Conservation (phyloP, 1,140 invertebrate species). For the Hypothenemus hampei region DNA sequence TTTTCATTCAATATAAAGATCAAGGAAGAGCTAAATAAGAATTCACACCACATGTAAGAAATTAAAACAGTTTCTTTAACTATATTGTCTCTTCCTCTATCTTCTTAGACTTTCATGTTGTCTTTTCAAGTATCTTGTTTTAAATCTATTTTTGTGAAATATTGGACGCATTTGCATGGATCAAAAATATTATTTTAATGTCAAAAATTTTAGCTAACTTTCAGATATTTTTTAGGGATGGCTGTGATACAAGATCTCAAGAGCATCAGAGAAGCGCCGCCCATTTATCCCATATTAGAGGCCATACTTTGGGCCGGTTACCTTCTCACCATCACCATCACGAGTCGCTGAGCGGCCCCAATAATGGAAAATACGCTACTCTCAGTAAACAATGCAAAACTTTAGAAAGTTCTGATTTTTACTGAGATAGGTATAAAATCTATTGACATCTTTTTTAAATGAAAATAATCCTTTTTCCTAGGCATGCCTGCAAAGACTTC, state of each 20-base stretch:
- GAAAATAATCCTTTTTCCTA: slow-evolving; percentile 20
- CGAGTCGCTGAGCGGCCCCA: slow-evolving; percentile 46
- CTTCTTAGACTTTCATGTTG: no score
- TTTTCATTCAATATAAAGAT: no score
- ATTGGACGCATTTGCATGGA: no score
- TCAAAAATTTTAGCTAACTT: no score
- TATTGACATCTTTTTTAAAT: neutral
- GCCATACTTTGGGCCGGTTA: slow-evolving; percentile 51
- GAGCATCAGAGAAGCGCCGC: slow-evolving; percentile 39
- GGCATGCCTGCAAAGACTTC: slow-evolving; percentile 48
- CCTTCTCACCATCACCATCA: slow-evolving; percentile 50
- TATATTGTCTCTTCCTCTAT: no score
- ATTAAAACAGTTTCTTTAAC: no score
- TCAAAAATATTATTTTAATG: no score
- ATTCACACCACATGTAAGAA: no score
- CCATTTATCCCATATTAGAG: slow-evolving; percentile 45
- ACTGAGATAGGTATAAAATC: slow-evolving; percentile 65
- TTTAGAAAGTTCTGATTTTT: slow-evolving; percentile 88
- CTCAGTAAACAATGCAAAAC: slow-evolving; percentile 93
- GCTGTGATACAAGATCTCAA: slow-evolving; percentile 48
- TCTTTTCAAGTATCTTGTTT: no score
- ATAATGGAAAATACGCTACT: slow-evolving; percentile 81
- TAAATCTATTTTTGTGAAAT: no score
- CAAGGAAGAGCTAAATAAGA: no score
- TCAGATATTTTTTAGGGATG: no score